Percentiles rank a stretch among this genome's conserved stretches.
Conservation (phyloP, 2,888 invertebrate genomes). For the Oscheius onirici region DNA sequence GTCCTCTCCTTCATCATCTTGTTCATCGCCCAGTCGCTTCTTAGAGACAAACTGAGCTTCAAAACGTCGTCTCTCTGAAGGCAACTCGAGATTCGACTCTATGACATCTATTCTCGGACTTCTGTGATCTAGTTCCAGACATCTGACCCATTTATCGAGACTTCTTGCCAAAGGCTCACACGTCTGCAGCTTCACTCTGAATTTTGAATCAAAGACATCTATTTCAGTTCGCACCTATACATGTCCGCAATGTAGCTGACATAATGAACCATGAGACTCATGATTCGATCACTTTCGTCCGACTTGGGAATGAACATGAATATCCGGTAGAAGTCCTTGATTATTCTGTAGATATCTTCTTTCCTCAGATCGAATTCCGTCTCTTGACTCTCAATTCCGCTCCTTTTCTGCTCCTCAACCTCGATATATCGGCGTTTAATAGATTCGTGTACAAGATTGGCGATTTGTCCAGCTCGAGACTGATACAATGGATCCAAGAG, state of each 20-base stretch:
- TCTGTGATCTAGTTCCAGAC: slow-evolving; percentile 61
- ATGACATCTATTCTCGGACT: slow-evolving; percentile 51
- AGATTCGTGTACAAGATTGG: slow-evolving; percentile 13
- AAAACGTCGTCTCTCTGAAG: slow-evolving; percentile 2
- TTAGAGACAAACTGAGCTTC: background rate
- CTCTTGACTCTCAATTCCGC: background rate
- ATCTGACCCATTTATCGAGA: slow-evolving; percentile 64
- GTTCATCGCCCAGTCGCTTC: background rate
- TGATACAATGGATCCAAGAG: slow-evolving; percentile 23
- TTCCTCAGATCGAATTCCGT: background rate
- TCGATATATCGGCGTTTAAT: slow-evolving; percentile 4
- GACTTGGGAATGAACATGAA: slow-evolving; percentile 19
- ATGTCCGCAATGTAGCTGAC: slow-evolving; percentile 1
- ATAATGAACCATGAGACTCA: slow-evolving; percentile 16
- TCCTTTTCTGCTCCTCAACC: background rate
- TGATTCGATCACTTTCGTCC: slow-evolving; percentile 2
- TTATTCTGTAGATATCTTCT: background rate
- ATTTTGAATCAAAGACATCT: background rate
- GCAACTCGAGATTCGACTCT: background rate
- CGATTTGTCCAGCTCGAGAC: slow-evolving; percentile 12
- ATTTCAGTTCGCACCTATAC: slow-evolving; percentile 1
- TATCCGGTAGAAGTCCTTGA: slow-evolving; percentile 21
- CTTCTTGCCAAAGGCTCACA: slow-evolving; percentile 33
- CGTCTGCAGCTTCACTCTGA: slow-evolving; percentile 23
- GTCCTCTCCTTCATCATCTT: slow-evolving; percentile 5